Evolutionary conservation across 2,888 invertebrate species (phyloP).

Genomic region (Ecliptopera silaceata): DNA sequence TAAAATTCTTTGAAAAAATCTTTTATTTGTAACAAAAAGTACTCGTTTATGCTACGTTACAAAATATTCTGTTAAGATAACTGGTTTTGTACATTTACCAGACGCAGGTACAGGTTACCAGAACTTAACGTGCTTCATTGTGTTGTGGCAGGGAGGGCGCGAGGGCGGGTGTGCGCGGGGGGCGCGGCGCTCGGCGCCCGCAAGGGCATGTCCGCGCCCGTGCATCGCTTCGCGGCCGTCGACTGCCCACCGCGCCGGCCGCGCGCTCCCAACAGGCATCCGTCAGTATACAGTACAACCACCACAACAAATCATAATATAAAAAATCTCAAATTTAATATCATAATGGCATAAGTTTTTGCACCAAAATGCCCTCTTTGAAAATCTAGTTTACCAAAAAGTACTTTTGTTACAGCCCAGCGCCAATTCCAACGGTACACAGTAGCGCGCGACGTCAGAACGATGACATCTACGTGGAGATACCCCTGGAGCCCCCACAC

Average conservation of each 20-base stretch:
- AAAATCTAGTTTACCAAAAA: no score
- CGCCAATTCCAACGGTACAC: conserved; percentile 64
- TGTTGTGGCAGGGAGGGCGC: conserved; percentile 43
- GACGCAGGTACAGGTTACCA: no score
- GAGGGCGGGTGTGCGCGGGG: conserved; percentile 64
- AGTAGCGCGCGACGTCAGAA: conserved; percentile 57
- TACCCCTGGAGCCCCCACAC: conserved; percentile 65
- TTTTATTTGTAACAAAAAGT: no score
- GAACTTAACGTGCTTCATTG: no score
- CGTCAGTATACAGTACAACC: conserved; percentile 41
- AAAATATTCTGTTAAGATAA: no score
- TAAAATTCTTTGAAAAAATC: no score
- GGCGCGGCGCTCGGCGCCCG: conserved; percentile 61
- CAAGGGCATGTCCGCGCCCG: conserved; percentile 88
- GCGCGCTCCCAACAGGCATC: conserved; percentile 57
- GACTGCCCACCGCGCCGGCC: conserved; percentile 81
- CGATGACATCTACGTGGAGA: conserved; percentile 76
- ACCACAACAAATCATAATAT: no score
- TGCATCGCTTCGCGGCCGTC: conserved; percentile 87
- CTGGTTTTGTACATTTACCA: no score
- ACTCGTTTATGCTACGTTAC: no score
- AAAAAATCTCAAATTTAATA: no score
- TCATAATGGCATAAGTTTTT: not conserved
- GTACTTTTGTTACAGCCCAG: conserved; percentile 45
- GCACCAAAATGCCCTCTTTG: no score